Conservation (phyloP, 2,797 vertebrate genomes). For the Enteromius viviparus region DNA sequence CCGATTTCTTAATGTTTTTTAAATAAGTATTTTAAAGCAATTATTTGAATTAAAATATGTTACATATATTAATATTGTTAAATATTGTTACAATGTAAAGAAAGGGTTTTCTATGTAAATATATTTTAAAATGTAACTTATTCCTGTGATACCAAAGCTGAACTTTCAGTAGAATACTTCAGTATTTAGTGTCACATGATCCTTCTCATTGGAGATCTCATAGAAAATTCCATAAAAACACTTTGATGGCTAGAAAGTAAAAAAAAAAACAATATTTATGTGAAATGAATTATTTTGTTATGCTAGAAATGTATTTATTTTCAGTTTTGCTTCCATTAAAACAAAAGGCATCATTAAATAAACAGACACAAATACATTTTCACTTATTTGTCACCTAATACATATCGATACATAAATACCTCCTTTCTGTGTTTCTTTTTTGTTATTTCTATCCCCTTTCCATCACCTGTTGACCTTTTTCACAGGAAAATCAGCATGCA, state of each 20-base stretch:
- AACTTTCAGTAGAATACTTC: not conserved
- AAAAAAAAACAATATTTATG: not conserved
- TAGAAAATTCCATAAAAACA: not conserved
- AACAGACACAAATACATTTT: too few relatives aligned
- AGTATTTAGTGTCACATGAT: not conserved
- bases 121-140: not conserved
- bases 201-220: not conserved
- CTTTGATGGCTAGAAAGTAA: not conserved
- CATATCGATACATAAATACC: not conserved
- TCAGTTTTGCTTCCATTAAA: not conserved
- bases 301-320: not conserved
- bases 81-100: not conserved
- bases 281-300: not conserved
- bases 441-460: not conserved
- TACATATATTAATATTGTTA: not conserved
- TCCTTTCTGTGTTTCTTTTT: not conserved
- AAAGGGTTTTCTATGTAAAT: not conserved
- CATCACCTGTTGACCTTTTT: not conserved
- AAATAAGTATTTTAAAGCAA: not conserved
- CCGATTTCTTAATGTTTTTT: not conserved
- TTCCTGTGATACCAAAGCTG: not conserved
- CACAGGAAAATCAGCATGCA: slow-evolving; percentile 15
- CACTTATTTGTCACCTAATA: not conserved
- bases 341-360: not conserved
- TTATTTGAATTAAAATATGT: not conserved